A percentile compares a stretch with the other conserved stretches of the same genome.
phyloP scores from a whole-genome alignment of 2,797 vertebrate species.

The Antrozous pallidus region DNA sequence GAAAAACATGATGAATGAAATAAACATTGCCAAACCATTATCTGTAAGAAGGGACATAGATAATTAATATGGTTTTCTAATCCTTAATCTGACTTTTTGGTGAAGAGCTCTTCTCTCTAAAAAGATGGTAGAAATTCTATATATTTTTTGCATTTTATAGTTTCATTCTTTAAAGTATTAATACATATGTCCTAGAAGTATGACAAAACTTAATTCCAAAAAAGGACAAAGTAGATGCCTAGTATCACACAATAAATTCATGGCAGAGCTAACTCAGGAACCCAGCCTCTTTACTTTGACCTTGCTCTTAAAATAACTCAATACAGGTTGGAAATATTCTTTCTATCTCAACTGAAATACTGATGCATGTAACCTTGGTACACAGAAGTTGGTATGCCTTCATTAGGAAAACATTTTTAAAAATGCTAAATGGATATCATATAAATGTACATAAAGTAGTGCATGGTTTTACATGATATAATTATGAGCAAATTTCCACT shows the following conservation, averaged over 20 bases:
- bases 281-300: background rate
- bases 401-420: background rate
- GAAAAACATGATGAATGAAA: background rate
- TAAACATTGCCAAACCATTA: background rate
- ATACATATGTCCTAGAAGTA: background rate
- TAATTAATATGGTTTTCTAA: background rate
- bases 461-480: background rate
- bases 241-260: background rate
- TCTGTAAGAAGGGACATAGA: background rate
- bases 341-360: background rate
- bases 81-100: background rate
- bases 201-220: background rate
- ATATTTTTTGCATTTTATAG: background rate
- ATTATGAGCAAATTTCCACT: background rate
- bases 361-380: background rate
- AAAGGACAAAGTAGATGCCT: background rate
- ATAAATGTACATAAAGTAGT: background rate
- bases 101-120: background rate
- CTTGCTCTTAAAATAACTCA: background rate
- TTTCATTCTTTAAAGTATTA: background rate
- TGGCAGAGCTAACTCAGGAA: background rate
- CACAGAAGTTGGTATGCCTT: background rate
- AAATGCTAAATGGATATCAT: background rate
- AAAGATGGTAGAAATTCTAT: background rate
- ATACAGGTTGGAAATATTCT: background rate